A percentile compares a stretch with the other conserved stretches of the same genome.
These are phyloP conservation scores for Ctenomys sociabilis DNA, from an alignment of 2,113 vertebrate species.

Conservation along the genomic window DNA sequence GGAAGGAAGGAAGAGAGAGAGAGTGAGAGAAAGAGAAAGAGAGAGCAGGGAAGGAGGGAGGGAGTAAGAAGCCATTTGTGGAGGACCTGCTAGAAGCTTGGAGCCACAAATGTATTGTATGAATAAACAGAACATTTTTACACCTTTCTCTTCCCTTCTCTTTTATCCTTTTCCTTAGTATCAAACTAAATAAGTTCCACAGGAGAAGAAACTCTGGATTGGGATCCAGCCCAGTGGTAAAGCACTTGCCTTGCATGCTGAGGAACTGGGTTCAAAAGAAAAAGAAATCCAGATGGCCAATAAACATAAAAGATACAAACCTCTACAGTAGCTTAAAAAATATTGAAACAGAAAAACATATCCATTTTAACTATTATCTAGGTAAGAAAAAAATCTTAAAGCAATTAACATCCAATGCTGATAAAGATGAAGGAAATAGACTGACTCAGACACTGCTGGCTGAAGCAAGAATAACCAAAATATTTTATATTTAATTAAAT, in stretches of 20 bases:
- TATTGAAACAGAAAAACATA: not conserved
- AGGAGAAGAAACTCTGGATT: not conserved
- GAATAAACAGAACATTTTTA: not conserved
- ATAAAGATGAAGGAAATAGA: not conserved
- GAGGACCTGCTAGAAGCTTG: not conserved
- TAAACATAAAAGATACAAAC: not conserved
- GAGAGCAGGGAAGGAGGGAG: too few relatives aligned
- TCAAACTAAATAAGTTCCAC: not conserved
- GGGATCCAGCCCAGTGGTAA: not conserved
- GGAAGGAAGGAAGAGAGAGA: too few relatives aligned
- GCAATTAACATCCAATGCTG: not conserved
- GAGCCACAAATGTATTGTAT: not conserved
- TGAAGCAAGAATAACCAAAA: not conserved
- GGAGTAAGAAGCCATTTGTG: not conserved
- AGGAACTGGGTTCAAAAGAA: not conserved
- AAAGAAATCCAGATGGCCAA: not conserved
- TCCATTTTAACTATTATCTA: not conserved
- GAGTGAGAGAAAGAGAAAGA: too few relatives aligned
- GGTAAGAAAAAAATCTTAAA: not conserved
- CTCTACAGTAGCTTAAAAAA: not conserved
- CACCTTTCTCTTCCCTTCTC: not conserved
- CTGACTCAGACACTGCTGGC: not conserved
- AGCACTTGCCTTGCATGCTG: not conserved
- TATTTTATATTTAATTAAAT: not conserved
- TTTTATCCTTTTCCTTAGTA: not conserved